These are phyloP conservation scores for Ypsolopha scabrella DNA, from an alignment of 2,888 invertebrate genomes.

Conservation along the genomic window DNA sequence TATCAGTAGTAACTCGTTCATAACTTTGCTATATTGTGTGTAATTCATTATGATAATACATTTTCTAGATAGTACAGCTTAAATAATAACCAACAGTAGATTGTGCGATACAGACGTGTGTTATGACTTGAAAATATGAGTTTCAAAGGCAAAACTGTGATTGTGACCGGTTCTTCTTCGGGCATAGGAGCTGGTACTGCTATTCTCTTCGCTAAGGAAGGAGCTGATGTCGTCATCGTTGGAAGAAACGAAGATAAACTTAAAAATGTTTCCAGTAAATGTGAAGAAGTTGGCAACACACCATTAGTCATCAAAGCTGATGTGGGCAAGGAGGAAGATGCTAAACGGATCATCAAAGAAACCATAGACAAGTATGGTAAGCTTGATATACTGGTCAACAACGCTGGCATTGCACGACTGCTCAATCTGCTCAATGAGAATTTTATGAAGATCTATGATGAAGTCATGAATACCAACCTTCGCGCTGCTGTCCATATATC, in stretches of 20 bases:
- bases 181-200: constrained; percentile 75
- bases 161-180: too few species aligned
- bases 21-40: too few species aligned
- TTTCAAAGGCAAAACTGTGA: constrained; percentile 60
- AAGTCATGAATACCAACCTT: constrained; percentile 1
- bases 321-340: constrained; percentile 3
- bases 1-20: too few species aligned
- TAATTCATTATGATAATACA: too few species aligned
- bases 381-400: too few species aligned
- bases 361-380: too few species aligned
- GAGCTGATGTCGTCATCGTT: constrained; percentile 70
- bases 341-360: constrained; percentile 3
- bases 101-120: too few species aligned
- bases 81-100: too few species aligned
- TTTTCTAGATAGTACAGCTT: too few species aligned
- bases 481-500: constrained; percentile 3
- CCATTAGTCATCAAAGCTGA: constrained; percentile 5
- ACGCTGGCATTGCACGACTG: background rate
- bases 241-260: constrained; percentile 76
- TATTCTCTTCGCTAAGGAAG: constrained; percentile 69
- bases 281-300: background rate
- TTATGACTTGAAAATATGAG: constrained; percentile 38
- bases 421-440: background rate
- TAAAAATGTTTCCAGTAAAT: constrained; percentile 48
- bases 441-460: constrained; percentile 1